These are phyloP conservation scores for Sebastes oblongus DNA, from an alignment of 2,797 vertebrate species.

Conservation along the genomic window DNA sequence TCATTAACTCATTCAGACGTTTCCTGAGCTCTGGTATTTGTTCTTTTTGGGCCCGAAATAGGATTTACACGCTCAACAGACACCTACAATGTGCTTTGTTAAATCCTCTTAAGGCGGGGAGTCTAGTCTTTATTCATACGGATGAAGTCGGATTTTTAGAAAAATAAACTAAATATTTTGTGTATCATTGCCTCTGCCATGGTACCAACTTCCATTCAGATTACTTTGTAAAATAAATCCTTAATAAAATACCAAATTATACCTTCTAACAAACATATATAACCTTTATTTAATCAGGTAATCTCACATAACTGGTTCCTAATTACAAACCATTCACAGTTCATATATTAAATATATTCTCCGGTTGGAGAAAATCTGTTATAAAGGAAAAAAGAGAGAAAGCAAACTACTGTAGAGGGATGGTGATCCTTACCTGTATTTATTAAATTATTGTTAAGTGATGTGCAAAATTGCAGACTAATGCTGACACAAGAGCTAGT, in stretches of 20 bases:
- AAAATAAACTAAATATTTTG: neutral
- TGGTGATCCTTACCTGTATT: neutral
- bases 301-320: neutral
- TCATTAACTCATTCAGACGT: neutral
- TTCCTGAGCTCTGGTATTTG: neutral
- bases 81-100: neutral
- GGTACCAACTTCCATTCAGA: neutral
- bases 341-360: neutral
- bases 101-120: neutral
- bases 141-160: neutral
- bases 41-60: neutral
- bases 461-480: neutral
- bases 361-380: neutral
- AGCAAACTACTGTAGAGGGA: neutral
- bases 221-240: neutral
- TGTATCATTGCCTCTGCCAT: neutral
- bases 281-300: neutral
- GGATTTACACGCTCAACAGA: neutral
- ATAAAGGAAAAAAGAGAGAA: neutral
- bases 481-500: neutral
- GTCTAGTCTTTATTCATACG: neutral
- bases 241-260: neutral
- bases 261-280: no score
- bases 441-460: neutral
- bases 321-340: neutral